Evolutionary conservation across 2,888 invertebrate species (phyloP), one percentile per base, ranked within the genome.

Genomic region (Drosophila mercatorum): DNA sequence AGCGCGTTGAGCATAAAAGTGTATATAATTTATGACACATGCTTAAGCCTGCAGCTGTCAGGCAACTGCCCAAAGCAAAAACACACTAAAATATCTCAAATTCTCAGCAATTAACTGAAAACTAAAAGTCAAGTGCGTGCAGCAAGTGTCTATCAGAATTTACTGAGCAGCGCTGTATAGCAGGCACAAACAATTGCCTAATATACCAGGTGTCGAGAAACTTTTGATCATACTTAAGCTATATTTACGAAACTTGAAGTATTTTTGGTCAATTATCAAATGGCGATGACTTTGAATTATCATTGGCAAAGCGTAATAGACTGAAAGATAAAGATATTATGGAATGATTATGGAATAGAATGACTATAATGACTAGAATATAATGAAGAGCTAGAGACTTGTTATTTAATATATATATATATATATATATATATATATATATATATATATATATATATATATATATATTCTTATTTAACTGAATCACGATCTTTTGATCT

Each of bases 31-130:
- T 79, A 77, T 77, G 68, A 34, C 68, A 70, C 46, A 49, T 57
- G 65, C 66, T 75, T 73, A 72, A 65, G 55, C 64, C 66, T 26
- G 64, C 74, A 78, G 80, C 75, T 85, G 82, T 72, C 80, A 76
- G 66, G 59, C 38, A 55, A 58, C 49, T 57, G 59, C 51, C 52
- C 49, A 66, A 40, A 34, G 49, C 17, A 36, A 34, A 34, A 34
- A 34, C 17, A 51, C 12, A 51, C 17, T 22, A 7, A 51, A 51
- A 51, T 51, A 34, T 12, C 17, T 36, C 6, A 51, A 51, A 36
- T 51, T 51, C 51, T 36, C 34, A 17, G 5, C 51, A 51, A 34
- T 51, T n/a, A 36, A 22, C 34, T 36, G 34, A 51, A 51, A 36
- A 36, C 51, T 36, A 51, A 51, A 51, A 51, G 34, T 51, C 34